Evolutionary conservation across 2,797 vertebrate species (phyloP).

Genomic region (Urocyon cinereoargenteus): DNA sequence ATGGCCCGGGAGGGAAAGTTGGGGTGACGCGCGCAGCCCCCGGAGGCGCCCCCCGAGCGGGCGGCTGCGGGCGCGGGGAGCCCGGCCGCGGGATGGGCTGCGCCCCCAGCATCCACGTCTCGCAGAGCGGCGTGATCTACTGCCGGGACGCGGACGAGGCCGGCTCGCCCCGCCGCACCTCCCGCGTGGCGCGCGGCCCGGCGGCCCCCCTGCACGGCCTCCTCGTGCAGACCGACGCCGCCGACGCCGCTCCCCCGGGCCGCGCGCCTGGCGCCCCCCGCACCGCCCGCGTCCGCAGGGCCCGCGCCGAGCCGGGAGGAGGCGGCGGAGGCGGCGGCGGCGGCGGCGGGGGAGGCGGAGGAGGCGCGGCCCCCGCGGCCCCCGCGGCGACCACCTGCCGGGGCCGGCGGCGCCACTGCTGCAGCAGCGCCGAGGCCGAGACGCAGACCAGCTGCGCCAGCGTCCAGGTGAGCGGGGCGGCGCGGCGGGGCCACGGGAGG

Average conservation of each 20-base stretch:
- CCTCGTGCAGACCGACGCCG: constrained; percentile 95
- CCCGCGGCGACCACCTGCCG: constrained; percentile 85
- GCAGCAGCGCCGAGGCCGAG: constrained; percentile 94
- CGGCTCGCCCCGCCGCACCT: constrained; percentile 95
- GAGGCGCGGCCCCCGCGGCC: constrained; percentile 80
- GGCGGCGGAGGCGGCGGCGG: constrained; percentile 75
- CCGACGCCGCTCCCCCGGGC: constrained; percentile 93
- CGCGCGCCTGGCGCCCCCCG: constrained; percentile 88
- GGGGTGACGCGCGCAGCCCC: constrained; percentile 77
- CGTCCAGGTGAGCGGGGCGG: constrained; percentile 90
- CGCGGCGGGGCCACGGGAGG: neutral
- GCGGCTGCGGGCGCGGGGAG: constrained; percentile 64
- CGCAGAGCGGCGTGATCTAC: constrained; percentile 99
- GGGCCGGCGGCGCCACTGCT: constrained; percentile 86
- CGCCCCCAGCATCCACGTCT: constrained; percentile 98
- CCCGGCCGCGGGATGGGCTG: constrained; percentile 94
- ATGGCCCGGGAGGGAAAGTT: constrained; percentile 83
- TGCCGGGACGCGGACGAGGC: constrained; percentile 98
- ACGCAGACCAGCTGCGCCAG: constrained; percentile 94
- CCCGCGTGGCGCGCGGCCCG: constrained; percentile 94
- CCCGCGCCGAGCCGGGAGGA: constrained; percentile 83
- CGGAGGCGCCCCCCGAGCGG: neutral
- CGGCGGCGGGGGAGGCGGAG: constrained; percentile 73
- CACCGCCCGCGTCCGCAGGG: constrained; percentile 87
- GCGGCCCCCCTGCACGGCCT: constrained; percentile 94